Conservation (phyloP, 2,113 vertebrate genomes). For the Calyptomena viridis region DNA sequence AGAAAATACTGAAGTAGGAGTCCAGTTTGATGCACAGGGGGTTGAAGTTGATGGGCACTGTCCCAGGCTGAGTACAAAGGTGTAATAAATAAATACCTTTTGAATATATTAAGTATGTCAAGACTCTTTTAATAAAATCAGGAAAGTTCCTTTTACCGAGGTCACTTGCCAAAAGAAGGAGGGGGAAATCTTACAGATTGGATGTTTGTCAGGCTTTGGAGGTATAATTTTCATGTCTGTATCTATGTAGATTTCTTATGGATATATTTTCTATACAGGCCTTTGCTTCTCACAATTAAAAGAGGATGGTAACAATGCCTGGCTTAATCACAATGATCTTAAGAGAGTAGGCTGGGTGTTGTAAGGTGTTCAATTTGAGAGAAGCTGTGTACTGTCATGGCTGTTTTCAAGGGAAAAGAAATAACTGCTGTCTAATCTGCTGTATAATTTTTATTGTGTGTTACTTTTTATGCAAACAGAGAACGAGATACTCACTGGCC, state of each 20-base stretch:
- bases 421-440: background rate
- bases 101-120: background rate
- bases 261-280: background rate
- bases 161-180: background rate
- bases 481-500: background rate
- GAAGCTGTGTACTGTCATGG: background rate
- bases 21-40: background rate
- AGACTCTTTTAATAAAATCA: background rate
- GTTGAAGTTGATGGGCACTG: fast-evolving
- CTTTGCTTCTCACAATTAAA: background rate
- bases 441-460: background rate
- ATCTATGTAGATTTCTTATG: background rate
- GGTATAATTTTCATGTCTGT: background rate
- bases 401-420: background rate
- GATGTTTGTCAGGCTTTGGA: background rate
- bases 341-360: background rate
- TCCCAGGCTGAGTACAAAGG: background rate
- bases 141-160: background rate
- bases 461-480: background rate
- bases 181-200: fast-evolving
- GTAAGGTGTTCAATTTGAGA: background rate
- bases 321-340: background rate
- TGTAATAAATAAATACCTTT: background rate
- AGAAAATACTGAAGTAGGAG: background rate
- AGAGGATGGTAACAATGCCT: background rate